These are phyloP conservation scores for Amphilophus citrinellus DNA, from an alignment of 2,113 vertebrate genomes.

Conservation along the genomic window DNA sequence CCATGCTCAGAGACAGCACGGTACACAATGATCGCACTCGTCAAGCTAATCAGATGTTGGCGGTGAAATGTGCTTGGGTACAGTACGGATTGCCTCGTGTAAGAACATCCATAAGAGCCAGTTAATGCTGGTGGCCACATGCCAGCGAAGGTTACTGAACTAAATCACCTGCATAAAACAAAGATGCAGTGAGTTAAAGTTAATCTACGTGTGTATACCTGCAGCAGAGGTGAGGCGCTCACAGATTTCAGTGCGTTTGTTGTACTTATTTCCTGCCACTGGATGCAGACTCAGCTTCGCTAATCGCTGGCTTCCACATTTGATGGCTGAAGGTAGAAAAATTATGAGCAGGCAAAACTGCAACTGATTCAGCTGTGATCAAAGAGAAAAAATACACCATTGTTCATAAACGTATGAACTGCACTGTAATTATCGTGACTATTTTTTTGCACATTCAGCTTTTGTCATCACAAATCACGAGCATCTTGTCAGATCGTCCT, in stretches of 20 bases:
- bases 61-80: too few relatives aligned
- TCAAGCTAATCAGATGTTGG: too few relatives aligned
- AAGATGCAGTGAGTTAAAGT: not conserved
- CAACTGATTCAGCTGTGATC: not conserved
- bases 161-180: not conserved
- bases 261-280: not conserved
- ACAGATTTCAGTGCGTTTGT: too few relatives aligned
- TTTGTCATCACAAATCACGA: not conserved
- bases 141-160: not conserved
- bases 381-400: not conserved
- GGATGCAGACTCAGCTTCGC: too few relatives aligned
- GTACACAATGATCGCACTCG: not conserved
- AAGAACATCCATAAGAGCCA: not conserved
- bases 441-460: not conserved
- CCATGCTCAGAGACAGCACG: not conserved
- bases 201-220: not conserved
- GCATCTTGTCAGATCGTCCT: slow-evolving; percentile 1
- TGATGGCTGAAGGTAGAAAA: not conserved
- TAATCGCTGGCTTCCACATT: not conserved
- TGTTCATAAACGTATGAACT: not conserved
- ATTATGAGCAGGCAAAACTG: not conserved
- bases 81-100: not conserved
- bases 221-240: not conserved
- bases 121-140: not conserved
- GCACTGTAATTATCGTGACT: not conserved